Percentiles rank a stretch among this genome's conserved stretches.
Conservation (phyloP, 2,888 invertebrate genomes). For the Drosophila testacea region DNA sequence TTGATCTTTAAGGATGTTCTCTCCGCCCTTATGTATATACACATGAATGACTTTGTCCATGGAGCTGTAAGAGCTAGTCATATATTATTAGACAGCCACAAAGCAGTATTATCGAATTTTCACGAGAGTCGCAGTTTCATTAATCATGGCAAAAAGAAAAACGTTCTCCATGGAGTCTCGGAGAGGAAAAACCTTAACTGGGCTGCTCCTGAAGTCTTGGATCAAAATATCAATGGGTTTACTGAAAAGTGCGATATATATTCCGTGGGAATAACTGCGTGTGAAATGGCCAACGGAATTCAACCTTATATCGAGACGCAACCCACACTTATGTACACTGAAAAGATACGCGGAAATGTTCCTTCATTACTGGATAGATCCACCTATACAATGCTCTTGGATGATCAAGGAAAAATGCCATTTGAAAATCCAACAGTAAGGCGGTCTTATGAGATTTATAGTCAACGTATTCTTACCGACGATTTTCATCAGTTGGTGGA, state of each 20-base stretch:
- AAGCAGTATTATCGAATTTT: conserved; percentile 91
- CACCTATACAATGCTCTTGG: conserved; percentile 87
- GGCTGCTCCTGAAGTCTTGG: conserved; percentile 96
- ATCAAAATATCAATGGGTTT: conserved; percentile 95
- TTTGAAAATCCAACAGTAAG: conserved; percentile 21
- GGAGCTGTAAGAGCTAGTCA: conserved; percentile 94
- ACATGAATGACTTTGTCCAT: conserved; percentile 93
- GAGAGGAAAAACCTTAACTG: conserved; percentile 89
- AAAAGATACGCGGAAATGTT: conserved; percentile 91
- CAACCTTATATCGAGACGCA: conserved; percentile 94
- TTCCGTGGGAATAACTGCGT: conserved; percentile 94
- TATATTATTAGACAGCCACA: conserved; percentile 90
- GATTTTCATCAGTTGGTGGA: conserved; percentile 92
- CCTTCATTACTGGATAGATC: conserved; percentile 91
- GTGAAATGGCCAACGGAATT: conserved; percentile 92
- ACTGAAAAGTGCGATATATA: conserved; percentile 96
- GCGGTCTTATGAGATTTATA: conserved; percentile 86
- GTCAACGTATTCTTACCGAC: conserved; percentile 89
- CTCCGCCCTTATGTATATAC: conserved; percentile 92
- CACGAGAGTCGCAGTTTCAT: conserved; percentile 91
- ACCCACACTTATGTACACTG: conserved; percentile 95
- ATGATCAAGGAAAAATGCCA: conserved; percentile 62
- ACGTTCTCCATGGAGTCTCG: conserved; percentile 91
- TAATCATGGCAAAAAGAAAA: conserved; percentile 89
- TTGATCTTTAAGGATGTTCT: conserved; percentile 92